Evolutionary conservation across 2,888 invertebrate genomes (phyloP).

Genomic region (Plusia festucae): DNA sequence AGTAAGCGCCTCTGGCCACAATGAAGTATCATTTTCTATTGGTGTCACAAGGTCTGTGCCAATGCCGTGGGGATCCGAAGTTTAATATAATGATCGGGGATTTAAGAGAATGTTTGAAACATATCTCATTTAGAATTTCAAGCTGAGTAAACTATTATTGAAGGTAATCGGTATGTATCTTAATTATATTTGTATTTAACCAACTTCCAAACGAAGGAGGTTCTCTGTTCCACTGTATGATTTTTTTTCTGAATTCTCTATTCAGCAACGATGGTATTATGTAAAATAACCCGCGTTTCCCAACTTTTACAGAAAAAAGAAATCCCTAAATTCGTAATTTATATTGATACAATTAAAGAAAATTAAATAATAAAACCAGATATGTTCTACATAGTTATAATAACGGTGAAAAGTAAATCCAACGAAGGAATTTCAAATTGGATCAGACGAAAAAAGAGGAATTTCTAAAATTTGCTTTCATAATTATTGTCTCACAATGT

Average conservation of each 20-base stretch:
- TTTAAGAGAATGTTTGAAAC: neutral
- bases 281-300: too few relatives aligned
- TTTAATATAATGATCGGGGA: constrained; percentile 22
- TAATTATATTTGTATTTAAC: neutral
- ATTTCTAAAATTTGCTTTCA: constrained; percentile 5
- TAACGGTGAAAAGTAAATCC: too few relatives aligned
- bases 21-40: constrained; percentile 71
- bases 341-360: too few relatives aligned
- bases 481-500: constrained; percentile 1
- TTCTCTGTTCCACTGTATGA: too few relatives aligned
- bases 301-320: too few relatives aligned
- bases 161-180: neutral
- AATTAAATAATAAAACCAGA: too few relatives aligned
- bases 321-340: too few relatives aligned
- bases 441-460: neutral
- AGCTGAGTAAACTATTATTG: neutral
- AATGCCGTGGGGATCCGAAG: constrained; percentile 34
- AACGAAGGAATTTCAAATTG: neutral
- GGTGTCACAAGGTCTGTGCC: constrained; percentile 68
- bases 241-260: too few relatives aligned
- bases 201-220: too few relatives aligned
- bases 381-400: too few relatives aligned
- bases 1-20: constrained; percentile 62
- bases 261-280: too few relatives aligned
- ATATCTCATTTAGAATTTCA: neutral